These are phyloP conservation scores for Neostethus bicornis DNA, from an alignment of 2,797 vertebrate species.

Conservation along the genomic window DNA sequence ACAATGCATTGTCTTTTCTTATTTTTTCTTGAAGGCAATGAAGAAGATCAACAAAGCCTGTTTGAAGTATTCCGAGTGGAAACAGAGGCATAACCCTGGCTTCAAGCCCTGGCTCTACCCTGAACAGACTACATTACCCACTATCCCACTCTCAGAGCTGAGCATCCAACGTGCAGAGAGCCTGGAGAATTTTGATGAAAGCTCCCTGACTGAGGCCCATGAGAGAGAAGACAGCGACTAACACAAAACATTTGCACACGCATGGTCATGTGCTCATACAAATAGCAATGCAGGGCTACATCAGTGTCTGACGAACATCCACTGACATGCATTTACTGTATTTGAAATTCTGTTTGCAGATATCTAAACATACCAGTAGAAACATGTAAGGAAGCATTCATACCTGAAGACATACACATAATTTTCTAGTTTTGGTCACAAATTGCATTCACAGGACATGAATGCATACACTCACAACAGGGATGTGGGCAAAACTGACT, in stretches of 20 bases:
- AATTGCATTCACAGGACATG: slow-evolving; percentile 33
- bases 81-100: slow-evolving; percentile 87
- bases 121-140: slow-evolving; percentile 89
- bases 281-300: slow-evolving; percentile 54
- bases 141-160: slow-evolving; percentile 86
- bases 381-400: slow-evolving; percentile 35
- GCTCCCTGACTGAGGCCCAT: slow-evolving; percentile 83
- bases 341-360: slow-evolving; percentile 37
- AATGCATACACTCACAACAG: slow-evolving; percentile 30
- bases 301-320: slow-evolving; percentile 52
- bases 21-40: slow-evolving; percentile 83
- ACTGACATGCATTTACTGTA: slow-evolving; percentile 21
- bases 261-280: slow-evolving; percentile 16
- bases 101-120: slow-evolving; percentile 95
- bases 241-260: slow-evolving; percentile 17
- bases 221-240: slow-evolving; percentile 83
- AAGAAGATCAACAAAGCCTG: slow-evolving; percentile 95
- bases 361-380: slow-evolving; percentile 23
- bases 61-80: slow-evolving; percentile 93
- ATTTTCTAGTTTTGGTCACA: slow-evolving; percentile 22
- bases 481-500: slow-evolving; percentile 16
- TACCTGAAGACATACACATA: slow-evolving; percentile 32
- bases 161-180: slow-evolving; percentile 92
- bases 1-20: too few relatives aligned
- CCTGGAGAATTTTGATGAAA: slow-evolving; percentile 97